Base-by-base conservation (phyloP, 2,888 invertebrate genomes). In the Neria commutata region DNA sequence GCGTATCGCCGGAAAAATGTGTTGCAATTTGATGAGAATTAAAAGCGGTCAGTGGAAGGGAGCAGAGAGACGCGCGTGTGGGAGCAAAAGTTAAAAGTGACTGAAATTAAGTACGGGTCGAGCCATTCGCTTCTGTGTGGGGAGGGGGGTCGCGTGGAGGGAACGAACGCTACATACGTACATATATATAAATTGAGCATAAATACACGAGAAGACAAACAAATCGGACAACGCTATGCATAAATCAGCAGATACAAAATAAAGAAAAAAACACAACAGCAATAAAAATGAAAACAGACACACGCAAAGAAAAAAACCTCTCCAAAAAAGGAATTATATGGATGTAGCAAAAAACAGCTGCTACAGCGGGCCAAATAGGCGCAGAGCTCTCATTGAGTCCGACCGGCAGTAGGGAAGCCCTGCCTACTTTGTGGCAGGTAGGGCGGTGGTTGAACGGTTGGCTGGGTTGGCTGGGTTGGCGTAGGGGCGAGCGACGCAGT, bases 31-130 rank as follows among this genome's bases (percentile, higher is more conserved):
- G n/a, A n/a, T n/a, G n/a, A n/a, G n/a, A n/a, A n/a, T n/a, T n/a
- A n/a, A n/a, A n/a, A n/a, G n/a, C n/a, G n/a, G n/a, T n/a, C n/a
- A n/a, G n/a, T n/a, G n/a, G n/a, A n/a, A n/a, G n/a, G n/a, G n/a
- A n/a, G n/a, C n/a, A n/a, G n/a, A n/a, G n/a, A n/a, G n/a, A n/a
- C n/a, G n/a, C n/a, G n/a, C n/a, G n/a, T n/a, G n/a, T n/a, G n/a
- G n/a, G n/a, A n/a, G n/a, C n/a, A n/a, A n/a, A n/a, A n/a, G 42
- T 42, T 19, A 11, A 42, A 42, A 42, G n/a, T 21, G 42, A 42
- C 42, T 19, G 14, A 42, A 42, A 42, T 42, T 42, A 42, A 42
- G 42, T 42, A 21, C 42, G 42, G 42, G 42, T 42, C 42, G 42
- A 21, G 19, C 17, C 19, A 42, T 29, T 29, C 11, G 29, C 6